Evolutionary conservation across 2,113 vertebrate species (phyloP).

Genomic region (Amblyopsis rosae): DNA sequence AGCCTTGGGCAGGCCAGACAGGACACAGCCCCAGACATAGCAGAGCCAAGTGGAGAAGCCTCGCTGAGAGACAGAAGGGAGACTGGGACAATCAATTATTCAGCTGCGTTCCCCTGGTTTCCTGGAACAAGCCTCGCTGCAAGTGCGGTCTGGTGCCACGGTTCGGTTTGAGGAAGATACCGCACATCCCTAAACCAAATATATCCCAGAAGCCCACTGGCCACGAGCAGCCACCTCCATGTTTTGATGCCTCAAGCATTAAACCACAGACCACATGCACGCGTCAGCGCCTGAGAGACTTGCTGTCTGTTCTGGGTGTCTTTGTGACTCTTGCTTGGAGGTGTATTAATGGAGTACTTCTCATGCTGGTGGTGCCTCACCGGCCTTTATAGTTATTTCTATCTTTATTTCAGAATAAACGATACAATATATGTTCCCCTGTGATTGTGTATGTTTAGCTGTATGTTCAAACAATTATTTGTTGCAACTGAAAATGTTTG

Average conservation of each 20-base stretch:
- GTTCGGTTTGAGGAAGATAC: background rate
- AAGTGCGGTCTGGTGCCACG: background rate
- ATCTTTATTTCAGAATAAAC: no score
- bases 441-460: no score
- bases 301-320: no score
- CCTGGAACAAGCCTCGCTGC: conserved; percentile 26
- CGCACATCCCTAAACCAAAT: background rate
- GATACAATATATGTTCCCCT: no score
- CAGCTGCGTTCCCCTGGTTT: conserved; percentile 34
- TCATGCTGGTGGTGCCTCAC: no score
- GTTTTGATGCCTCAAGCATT: background rate
- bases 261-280: background rate
- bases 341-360: no score
- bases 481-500: no score
- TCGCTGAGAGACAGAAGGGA: conserved; percentile 37
- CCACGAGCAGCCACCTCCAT: background rate
- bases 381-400: no score
- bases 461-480: no score
- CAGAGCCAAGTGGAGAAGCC: conserved; percentile 23
- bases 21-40: conserved; percentile 26
- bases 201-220: background rate
- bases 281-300: no score
- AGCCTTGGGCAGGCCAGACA: background rate
- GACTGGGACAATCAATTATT: conserved; percentile 54
- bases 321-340: no score